Base-by-base conservation (phyloP, 2,888 invertebrate genomes). In the Miltochrista miniata region DNA sequence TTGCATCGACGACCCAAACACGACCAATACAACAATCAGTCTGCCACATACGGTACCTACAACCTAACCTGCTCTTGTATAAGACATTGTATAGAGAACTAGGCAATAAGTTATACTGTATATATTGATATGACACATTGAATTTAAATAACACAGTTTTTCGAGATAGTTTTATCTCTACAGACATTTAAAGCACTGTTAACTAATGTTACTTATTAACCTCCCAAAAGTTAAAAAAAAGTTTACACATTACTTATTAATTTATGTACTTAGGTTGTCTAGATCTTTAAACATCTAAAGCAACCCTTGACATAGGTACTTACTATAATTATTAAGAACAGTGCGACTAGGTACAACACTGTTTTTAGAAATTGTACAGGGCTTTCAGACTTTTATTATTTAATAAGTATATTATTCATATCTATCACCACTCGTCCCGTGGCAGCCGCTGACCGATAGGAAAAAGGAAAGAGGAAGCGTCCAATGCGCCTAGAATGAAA, bases 391-490 rank as follows among this genome's bases (percentile, higher is more conserved):
- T 24, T 24, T 24, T 24, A 24, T 24, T 24, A 24, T 24, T 24
- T 24, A 24, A 2, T 4, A 24, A 4, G 5, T 24, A 24, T 24
- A 24, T 24, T 64, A 70, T 63, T 71, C 42, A 70, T 72, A 68
- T 74, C 69, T 67, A 72, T 68, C 72, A 71, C 70, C 62, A 64
- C 65, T 68, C 70, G 79, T 74, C 83, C 79, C 79, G 82, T 79
- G 81, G 76, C 72, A 78, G 79, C 74, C 76, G 81, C 80, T 90
- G 90, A 89, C 90, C 90, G 90, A 90, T 91, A 90, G 90, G 90
- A 90, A 91, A 90, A 84, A 90, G 90, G 90, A 88, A 91, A 90
- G 90, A 91, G 90, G 90, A 91, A 91, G 87, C 87, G 75, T 64
- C 76, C 80, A 81, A 90, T 89, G 90, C 86, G 89, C 70, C 72